A percentile compares a stretch with the other conserved stretches of the same genome.
Evolutionary conservation across 2,888 invertebrate genomes (phyloP).

Genomic region (Dasypogon diadema): DNA sequence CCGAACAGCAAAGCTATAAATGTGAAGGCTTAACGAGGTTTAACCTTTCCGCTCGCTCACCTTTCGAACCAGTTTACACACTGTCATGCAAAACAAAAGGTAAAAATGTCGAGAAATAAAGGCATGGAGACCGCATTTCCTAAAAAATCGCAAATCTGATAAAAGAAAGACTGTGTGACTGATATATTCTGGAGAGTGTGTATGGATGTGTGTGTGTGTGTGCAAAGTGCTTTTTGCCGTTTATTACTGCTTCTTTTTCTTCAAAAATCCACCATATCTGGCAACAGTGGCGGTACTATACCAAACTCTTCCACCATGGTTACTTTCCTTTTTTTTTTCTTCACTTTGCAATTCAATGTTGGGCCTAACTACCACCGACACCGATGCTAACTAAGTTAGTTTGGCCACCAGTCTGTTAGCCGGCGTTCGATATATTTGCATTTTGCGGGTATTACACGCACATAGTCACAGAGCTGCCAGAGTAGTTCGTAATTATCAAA

Average conservation of each 20-base stretch:
- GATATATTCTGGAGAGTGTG: neutral
- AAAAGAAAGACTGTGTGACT: no score
- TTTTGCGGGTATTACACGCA: no score
- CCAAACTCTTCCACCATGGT: neutral
- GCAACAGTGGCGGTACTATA: neutral
- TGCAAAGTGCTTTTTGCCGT: no score
- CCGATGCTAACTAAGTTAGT: neutral
- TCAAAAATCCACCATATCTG: neutral
- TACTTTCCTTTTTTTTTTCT: constrained; percentile 20
- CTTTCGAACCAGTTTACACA: constrained; percentile 42
- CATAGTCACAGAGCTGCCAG: no score
- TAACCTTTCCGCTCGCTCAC: constrained; percentile 45
- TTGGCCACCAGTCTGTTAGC: neutral
- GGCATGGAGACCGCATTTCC: neutral
- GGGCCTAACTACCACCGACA: no score
- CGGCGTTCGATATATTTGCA: no score
- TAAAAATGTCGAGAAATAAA: constrained; percentile 32
- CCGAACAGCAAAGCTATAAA: neutral
- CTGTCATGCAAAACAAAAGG: constrained; percentile 28
- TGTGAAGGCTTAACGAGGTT: constrained; percentile 41
- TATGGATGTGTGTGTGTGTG: neutral
- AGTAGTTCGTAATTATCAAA: neutral
- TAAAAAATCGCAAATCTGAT: constrained; percentile 24
- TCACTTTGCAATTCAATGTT: neutral
- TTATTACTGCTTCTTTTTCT: neutral